Percentiles rank a stretch among this genome's conserved stretches.
Conservation (phyloP, 2,888 invertebrate genomes). For the Rhagonycha fulva region DNA sequence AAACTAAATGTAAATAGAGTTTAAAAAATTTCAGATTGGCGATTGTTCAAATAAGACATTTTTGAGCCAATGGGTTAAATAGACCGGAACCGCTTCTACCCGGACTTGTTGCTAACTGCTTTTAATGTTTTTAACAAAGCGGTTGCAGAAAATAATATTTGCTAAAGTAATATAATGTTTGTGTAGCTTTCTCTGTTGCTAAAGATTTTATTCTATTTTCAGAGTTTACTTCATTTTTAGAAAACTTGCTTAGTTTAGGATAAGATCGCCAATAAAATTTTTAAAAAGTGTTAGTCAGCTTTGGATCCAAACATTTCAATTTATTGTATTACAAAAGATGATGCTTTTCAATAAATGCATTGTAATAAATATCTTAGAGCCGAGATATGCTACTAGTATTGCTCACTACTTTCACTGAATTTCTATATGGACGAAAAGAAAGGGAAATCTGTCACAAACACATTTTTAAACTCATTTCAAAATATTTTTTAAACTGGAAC, state of each 20-base stretch:
- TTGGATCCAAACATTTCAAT: not conserved
- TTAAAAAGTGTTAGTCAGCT: not conserved
- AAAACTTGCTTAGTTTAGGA: not conserved
- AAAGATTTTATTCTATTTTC: not conserved
- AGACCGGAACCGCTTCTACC: no score
- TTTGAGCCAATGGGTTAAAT: not conserved
- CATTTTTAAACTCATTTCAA: no score
- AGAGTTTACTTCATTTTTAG: not conserved
- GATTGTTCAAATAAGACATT: not conserved
- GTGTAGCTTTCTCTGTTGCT: not conserved
- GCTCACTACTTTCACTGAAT: not conserved
- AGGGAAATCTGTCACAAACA: no score
- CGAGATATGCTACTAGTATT: not conserved
- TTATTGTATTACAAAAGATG: not conserved
- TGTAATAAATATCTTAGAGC: not conserved
- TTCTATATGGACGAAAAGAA: no score
- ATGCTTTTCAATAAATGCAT: not conserved
- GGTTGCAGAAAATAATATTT: not conserved
- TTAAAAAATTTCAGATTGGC: not conserved
- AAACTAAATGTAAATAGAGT: not conserved
- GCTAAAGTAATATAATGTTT: not conserved
- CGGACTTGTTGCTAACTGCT: no score
- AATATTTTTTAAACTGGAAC: no score
- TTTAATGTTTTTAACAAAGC: no score
- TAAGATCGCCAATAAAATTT: no score